phyloP scores from a whole-genome alignment of 1,140 invertebrate genomes.

The Philopotamus ludificatus region DNA sequence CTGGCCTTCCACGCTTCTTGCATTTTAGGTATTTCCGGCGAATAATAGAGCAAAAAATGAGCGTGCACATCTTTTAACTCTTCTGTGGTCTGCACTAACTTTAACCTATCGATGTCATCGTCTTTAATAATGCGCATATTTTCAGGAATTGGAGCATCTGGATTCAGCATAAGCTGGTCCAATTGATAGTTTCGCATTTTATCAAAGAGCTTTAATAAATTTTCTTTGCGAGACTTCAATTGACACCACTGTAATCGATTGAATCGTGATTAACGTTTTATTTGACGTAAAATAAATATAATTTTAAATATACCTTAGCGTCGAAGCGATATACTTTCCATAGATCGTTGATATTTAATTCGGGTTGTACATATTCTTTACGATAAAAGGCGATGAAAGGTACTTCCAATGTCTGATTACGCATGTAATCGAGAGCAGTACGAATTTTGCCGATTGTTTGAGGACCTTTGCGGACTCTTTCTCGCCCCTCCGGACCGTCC shows the following conservation, averaged over 20 bases:
- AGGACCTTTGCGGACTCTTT: slow-evolving; percentile 48
- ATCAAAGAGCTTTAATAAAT: slow-evolving; percentile 78
- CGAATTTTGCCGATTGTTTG: slow-evolving; percentile 80
- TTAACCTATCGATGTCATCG: slow-evolving; percentile 82
- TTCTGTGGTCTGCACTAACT: slow-evolving; percentile 81
- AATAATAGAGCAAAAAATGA: slow-evolving; percentile 93
- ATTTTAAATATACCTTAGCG: slow-evolving; percentile 66
- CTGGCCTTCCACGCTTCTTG: slow-evolving; percentile 69
- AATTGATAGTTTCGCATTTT: slow-evolving; percentile 92
- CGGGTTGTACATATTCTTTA: slow-evolving; percentile 96
- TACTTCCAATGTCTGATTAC: slow-evolving; percentile 93
- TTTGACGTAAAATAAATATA: neutral
- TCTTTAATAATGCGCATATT: slow-evolving; percentile 80
- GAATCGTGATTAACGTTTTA: neutral
- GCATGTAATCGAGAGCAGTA: slow-evolving; percentile 93
- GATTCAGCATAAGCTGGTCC: slow-evolving; percentile 80
- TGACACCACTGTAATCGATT: slow-evolving; percentile 86
- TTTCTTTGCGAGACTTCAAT: slow-evolving; percentile 81
- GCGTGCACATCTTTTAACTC: slow-evolving; percentile 91
- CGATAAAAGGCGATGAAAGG: slow-evolving; percentile 99
- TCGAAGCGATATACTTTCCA: slow-evolving; percentile 98
- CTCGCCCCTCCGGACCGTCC: slow-evolving; percentile 57
- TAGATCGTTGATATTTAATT: slow-evolving; percentile 91
- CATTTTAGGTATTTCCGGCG: slow-evolving; percentile 82
- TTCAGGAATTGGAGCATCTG: slow-evolving; percentile 81